Base-by-base conservation (phyloP, 2,888 invertebrate species). In the Tolmerus cingulatus region DNA sequence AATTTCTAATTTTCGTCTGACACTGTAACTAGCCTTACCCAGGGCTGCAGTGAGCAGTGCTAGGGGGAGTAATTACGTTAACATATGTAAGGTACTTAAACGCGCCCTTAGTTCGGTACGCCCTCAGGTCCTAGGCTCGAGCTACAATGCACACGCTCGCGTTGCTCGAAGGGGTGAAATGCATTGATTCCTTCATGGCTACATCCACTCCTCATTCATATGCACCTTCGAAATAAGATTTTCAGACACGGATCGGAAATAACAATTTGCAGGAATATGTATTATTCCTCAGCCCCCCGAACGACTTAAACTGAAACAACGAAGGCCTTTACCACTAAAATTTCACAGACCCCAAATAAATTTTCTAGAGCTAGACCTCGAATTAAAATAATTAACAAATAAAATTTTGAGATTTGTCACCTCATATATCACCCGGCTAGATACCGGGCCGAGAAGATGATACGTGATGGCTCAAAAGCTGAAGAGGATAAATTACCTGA, bases 61-160 rank as follows among this genome's bases (percentile, higher is more conserved):
- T 78, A 87, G 86, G 88, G 88, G 87, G 88, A 89, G 87, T 89
- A 87, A 89, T 89, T 89, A 89, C 88, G 87, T 78, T 88, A 89
- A 89, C 89, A 89, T 89, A 89, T 89, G 89, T 88, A 88, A 81
- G 88, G 88, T 87, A 87, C 88, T 88, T 88, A 88, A 87, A 88
- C 87, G 88, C 88, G 88, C 88, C 88, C 88, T 88, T 74, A 84
- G 84, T 76, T 51, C 51, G 79, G 16, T 79, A 79, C 79, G 86
- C 87, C 19, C 77, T 78, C 51, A 43, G 55, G 84, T 74, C 57
- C 66, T 46, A 46, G 43, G 43, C n/a, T 76, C 16, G 16, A n/a
- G 51, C 51, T 37, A 1, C 76, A 19, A 55, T 55, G 81, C 55
- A 55, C 77, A 27, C 40, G 81, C 87, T 66, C 55, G 51, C 74